Evolutionary conservation across 2,888 invertebrate species (phyloP).

Genomic region (Hypsopygia costalis): DNA sequence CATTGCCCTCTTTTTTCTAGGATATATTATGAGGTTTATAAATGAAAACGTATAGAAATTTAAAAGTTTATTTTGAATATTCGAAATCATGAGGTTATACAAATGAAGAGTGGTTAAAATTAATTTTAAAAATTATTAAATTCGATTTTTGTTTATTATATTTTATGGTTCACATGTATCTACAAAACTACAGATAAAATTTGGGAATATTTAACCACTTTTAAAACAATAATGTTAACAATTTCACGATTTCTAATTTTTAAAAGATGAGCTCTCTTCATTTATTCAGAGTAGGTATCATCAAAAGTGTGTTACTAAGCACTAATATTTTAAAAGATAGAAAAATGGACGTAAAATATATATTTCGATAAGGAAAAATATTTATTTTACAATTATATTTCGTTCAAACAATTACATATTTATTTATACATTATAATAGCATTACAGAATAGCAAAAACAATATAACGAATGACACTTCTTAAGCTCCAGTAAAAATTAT

Average conservation of each 20-base stretch:
- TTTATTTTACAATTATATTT: slow-evolving; percentile 35
- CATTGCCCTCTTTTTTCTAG: too few relatives aligned
- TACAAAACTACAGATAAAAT: slow-evolving; percentile 28
- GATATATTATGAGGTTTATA: slow-evolving; percentile 1
- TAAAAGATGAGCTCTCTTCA: slow-evolving; percentile 11
- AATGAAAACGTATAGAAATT: slow-evolving; percentile 27
- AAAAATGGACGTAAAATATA: slow-evolving; percentile 35
- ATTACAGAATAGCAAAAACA: slow-evolving; percentile 34
- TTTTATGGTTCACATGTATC: slow-evolving; percentile 21
- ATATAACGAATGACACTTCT: slow-evolving; percentile 32
- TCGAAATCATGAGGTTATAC: slow-evolving; percentile 29
- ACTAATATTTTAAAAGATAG: slow-evolving; percentile 21
- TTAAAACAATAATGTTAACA: slow-evolving; percentile 15
- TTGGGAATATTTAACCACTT: slow-evolving; percentile 15
- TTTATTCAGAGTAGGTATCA: slow-evolving; percentile 15
- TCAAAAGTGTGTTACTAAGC: slow-evolving; percentile 33
- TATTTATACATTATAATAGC: slow-evolving; percentile 35
- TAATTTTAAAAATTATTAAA: slow-evolving; percentile 44
- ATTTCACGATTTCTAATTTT: slow-evolving; percentile 17
- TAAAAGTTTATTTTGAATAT: slow-evolving; percentile 46
- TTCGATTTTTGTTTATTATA: slow-evolving; percentile 35
- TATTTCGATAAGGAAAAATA: slow-evolving; percentile 29
- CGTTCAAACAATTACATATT: slow-evolving; percentile 28
- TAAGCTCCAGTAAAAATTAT: slow-evolving; percentile 43
- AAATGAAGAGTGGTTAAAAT: slow-evolving; percentile 29